A percentile compares a stretch with the other conserved stretches of the same genome.
These are phyloP conservation scores for Cheirogaleus major DNA, from an alignment of 2,797 vertebrate genomes.

Conservation along the genomic window DNA sequence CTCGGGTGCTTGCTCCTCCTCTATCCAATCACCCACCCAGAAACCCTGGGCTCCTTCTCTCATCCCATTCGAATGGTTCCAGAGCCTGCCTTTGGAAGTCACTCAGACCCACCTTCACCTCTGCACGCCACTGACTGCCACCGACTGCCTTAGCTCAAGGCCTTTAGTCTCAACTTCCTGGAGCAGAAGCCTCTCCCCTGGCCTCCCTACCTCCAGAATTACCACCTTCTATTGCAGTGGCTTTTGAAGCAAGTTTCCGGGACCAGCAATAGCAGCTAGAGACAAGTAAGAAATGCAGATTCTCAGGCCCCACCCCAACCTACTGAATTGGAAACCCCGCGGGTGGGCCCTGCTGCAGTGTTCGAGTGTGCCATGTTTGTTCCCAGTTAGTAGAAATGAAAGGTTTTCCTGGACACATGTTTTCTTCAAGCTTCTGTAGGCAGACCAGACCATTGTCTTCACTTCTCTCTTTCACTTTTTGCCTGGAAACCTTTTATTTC, in stretches of 20 bases:
- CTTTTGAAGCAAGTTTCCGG: neutral
- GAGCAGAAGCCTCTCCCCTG: neutral
- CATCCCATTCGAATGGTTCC: no score
- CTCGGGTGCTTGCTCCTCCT: fast-evolving
- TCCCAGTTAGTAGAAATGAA: neutral
- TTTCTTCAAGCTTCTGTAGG: neutral
- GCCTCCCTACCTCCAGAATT: neutral
- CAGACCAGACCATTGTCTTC: neutral
- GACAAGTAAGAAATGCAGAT: neutral
- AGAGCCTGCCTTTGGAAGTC: neutral
- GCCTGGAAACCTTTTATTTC: neutral
- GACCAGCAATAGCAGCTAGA: neutral
- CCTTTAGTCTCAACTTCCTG: neutral
- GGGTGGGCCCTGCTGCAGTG: fast-evolving
- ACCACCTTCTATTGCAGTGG: no score
- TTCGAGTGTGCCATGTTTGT: neutral
- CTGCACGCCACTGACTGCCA: no score
- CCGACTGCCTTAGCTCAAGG: neutral
- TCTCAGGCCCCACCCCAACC: neutral
- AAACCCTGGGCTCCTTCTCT: neutral
- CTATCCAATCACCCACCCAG: neutral
- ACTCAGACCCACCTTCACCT: neutral
- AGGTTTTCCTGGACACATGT: neutral
- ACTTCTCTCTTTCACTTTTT: neutral
- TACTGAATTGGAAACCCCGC: neutral